A percentile compares a stretch with the other conserved stretches of the same genome.
phyloP scores from a whole-genome alignment of 1,140 invertebrate species.

The Tetraneura akinire region DNA sequence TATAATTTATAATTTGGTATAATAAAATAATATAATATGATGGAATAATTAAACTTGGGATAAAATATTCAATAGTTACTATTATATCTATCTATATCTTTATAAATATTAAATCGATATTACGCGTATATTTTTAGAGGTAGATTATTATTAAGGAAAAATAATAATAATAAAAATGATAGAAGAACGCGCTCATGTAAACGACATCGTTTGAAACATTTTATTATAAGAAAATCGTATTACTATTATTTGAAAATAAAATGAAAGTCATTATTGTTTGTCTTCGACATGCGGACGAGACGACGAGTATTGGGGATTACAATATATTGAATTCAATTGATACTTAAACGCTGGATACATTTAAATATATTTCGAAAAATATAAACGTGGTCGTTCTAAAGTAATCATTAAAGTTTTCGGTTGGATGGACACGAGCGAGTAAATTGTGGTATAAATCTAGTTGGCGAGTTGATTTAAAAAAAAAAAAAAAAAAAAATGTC shows the following conservation, averaged over 20 bases:
- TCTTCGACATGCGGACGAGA: too few species aligned
- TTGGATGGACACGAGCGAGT: too few species aligned
- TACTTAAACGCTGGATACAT: neutral
- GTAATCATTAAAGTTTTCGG: constrained; percentile 23
- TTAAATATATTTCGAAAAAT: neutral
- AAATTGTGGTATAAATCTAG: neutral
- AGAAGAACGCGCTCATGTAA: neutral
- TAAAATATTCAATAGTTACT: neutral
- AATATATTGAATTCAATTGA: neutral
- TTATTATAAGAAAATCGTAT: neutral
- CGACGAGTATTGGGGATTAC: neutral
- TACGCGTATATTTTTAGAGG: too few species aligned
- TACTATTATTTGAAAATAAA: neutral
- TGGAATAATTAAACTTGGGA: neutral
- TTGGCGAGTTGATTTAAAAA: neutral
- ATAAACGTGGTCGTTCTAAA: neutral
- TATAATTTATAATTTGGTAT: too few species aligned
- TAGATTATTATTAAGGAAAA: neutral
- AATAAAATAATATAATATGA: too few species aligned
- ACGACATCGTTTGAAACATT: neutral
- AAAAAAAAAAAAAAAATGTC: too few species aligned
- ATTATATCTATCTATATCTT: neutral
- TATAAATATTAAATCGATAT: too few species aligned
- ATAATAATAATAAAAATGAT: neutral
- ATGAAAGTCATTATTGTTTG: constrained; percentile 2